Evolutionary conservation across 2,797 vertebrate species (phyloP).

Genomic region (Poeciliopsis presidionis): DNA sequence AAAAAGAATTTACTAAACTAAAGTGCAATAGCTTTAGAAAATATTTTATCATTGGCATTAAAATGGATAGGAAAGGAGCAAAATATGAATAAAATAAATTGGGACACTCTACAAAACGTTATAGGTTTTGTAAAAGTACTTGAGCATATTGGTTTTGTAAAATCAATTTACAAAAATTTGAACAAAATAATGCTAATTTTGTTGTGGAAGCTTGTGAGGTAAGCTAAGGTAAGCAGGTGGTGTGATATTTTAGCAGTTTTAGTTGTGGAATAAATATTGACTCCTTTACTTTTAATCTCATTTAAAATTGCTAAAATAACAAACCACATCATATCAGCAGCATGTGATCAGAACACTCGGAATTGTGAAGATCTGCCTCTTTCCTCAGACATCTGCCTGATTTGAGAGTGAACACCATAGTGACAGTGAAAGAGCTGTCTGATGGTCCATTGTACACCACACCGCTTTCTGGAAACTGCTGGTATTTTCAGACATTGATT

Average conservation of each 20-base stretch:
- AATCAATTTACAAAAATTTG: not conserved
- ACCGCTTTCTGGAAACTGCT: too few species aligned
- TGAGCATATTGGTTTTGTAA: not conserved
- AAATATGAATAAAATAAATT: not conserved
- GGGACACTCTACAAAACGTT: not conserved
- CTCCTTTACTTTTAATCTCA: not conserved
- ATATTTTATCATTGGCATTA: not conserved
- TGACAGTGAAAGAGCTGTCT: too few species aligned
- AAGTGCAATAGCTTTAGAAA: not conserved
- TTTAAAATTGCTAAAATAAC: not conserved
- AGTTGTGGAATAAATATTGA: not conserved
- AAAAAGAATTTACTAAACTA: not conserved
- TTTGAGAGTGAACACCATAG: too few species aligned
- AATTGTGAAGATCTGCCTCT: too few species aligned
- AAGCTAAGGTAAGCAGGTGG: too few species aligned
- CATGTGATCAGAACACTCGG: not conserved
- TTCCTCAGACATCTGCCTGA: not conserved
- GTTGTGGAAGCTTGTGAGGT: not conserved
- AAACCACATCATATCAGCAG: not conserved
- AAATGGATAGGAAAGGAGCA: not conserved
- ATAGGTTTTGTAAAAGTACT: not conserved
- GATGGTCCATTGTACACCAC: too few species aligned
- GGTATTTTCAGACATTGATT: too few species aligned
- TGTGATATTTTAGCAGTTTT: too few species aligned
- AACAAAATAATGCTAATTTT: not conserved